A percentile compares a stretch with the other conserved stretches of the same genome.
Conservation (phyloP, 2,113 vertebrate species). For the Pterocles orientalis region DNA sequence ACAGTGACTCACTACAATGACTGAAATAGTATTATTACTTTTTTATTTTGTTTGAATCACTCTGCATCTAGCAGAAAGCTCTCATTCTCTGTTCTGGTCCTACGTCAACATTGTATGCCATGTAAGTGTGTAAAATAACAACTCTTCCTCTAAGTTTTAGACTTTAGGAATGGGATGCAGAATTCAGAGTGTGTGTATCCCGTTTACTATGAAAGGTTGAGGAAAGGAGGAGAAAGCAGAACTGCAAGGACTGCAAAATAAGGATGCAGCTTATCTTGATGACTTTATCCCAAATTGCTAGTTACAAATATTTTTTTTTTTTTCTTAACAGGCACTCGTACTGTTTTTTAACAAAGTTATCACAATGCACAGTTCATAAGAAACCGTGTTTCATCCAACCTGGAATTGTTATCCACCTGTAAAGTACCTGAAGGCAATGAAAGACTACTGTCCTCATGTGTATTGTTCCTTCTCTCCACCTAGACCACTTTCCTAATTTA, state of each 20-base stretch:
- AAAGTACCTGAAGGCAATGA: not conserved
- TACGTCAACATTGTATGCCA: not conserved
- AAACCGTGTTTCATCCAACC: not conserved
- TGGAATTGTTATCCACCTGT: not conserved
- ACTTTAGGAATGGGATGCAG: not conserved
- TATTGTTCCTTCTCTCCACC: not conserved
- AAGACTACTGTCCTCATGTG: not conserved
- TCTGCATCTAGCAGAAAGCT: constrained; percentile 12
- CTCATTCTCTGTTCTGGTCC: not conserved
- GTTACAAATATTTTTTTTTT: not conserved
- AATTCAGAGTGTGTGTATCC: not conserved
- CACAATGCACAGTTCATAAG: not conserved
- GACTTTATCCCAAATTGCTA: not conserved
- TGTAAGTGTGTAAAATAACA: not conserved
- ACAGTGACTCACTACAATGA: constrained; percentile 64
- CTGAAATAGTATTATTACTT: constrained; percentile 21
- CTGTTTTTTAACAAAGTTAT: not conserved
- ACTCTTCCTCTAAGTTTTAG: not conserved
- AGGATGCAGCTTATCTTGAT: not conserved
- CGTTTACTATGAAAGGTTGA: not conserved
- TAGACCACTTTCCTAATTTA: not conserved
- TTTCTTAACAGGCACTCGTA: not conserved
- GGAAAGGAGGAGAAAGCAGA: not conserved
- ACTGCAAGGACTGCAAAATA: not conserved
- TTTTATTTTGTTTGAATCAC: constrained; percentile 31